Percentiles rank a stretch among this genome's conserved stretches.
Evolutionary conservation across 2,113 vertebrate species (phyloP).

Genomic region (Dinomys branickii): DNA sequence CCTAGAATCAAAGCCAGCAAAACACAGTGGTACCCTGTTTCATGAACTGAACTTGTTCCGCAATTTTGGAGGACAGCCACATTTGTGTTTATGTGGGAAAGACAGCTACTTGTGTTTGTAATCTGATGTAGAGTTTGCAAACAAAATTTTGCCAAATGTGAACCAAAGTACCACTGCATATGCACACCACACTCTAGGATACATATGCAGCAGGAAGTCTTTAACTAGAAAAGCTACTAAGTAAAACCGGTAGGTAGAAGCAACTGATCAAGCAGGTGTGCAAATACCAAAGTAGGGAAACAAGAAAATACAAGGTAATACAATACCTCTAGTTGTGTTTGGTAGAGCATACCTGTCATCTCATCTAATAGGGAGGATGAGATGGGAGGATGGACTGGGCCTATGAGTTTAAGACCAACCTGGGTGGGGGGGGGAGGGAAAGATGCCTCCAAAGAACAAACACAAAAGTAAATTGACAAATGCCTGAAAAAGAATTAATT

Average conservation of each 20-base stretch:
- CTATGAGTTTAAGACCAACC: neutral
- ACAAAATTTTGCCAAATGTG: neutral
- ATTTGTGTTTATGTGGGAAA: no score
- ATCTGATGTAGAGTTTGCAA: neutral
- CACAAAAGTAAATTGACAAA: neutral
- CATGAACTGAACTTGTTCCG: neutral
- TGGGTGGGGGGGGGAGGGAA: no score
- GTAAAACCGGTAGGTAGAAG: neutral
- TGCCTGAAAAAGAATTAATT: neutral
- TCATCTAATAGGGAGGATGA: neutral
- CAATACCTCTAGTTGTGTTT: neutral
- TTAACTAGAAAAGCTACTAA: neutral
- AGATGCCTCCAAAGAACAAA: neutral
- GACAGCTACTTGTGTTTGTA: neutral
- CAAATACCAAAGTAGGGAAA: neutral
- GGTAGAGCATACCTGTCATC: neutral
- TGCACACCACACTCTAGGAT: neutral
- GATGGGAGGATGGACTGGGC: neutral
- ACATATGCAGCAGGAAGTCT: neutral
- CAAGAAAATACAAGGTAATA: neutral
- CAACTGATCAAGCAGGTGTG: neutral
- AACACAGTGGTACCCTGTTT: neutral
- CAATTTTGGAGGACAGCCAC: neutral
- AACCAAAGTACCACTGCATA: neutral
- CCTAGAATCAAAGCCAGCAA: neutral